Conservation (phyloP, 2,888 invertebrate genomes). For the Nomada fabriciana region DNA sequence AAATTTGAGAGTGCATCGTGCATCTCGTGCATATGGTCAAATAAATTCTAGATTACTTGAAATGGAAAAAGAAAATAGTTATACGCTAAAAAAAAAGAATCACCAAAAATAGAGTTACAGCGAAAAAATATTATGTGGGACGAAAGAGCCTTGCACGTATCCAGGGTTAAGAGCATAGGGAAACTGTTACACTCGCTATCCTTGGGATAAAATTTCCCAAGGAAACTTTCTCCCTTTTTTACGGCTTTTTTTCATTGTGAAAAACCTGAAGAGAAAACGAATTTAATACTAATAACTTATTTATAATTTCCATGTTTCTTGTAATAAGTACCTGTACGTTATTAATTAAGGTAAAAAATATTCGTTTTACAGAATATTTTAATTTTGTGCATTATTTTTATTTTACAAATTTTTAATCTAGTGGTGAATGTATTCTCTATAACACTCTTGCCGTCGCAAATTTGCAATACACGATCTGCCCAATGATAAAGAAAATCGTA, state of each 20-base stretch:
- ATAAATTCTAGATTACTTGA: neutral
- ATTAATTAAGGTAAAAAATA: too few species aligned
- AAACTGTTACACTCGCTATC: constrained; percentile 28
- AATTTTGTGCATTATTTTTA: too few species aligned
- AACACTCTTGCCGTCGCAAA: too few species aligned
- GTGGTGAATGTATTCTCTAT: too few species aligned
- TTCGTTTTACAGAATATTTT: too few species aligned
- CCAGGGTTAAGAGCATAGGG: constrained; percentile 19
- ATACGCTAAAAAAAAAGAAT: neutral
- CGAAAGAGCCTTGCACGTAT: constrained; percentile 20
- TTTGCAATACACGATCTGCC: too few species aligned
- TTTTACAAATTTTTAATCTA: too few species aligned
- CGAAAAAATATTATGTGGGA: constrained; percentile 1
- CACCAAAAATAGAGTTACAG: constrained; percentile 10
- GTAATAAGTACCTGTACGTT: too few species aligned
- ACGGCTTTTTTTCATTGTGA: neutral
- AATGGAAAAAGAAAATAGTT: neutral
- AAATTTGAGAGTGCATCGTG: neutral
- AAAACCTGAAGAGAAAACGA: constrained; percentile 5
- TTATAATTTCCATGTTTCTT: too few species aligned
- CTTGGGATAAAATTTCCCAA: constrained; percentile 37
- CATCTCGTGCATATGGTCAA: neutral
- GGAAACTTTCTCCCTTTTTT: constrained; percentile 25
- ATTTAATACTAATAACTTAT: constrained; percentile 5
- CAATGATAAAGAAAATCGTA: too few species aligned